phyloP scores from a whole-genome alignment of 2,888 invertebrate species.

The Quadriops clusia region DNA sequence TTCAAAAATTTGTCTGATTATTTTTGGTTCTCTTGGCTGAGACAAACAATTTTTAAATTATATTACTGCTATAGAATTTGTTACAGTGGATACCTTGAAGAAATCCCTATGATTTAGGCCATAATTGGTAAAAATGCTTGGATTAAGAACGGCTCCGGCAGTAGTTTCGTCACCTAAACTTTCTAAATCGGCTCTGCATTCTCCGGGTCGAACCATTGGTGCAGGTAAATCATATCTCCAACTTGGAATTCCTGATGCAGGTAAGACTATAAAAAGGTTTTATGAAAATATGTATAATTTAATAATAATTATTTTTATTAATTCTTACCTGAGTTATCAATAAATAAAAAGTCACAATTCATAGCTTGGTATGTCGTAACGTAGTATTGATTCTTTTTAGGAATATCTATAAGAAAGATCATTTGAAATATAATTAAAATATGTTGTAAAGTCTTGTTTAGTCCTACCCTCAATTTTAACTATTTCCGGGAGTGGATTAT shows the following conservation, averaged over 20 bases:
- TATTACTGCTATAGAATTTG: slow-evolving; percentile 3
- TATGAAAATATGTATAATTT: slow-evolving; percentile 4
- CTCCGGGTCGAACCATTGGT: slow-evolving; percentile 23
- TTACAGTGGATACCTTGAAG: slow-evolving; percentile 25
- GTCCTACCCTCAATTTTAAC: slow-evolving; percentile 35
- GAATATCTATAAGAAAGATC: slow-evolving; percentile 28
- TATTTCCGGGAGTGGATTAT: slow-evolving; percentile 33
- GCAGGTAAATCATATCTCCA: slow-evolving; percentile 23
- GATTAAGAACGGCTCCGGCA: slow-evolving; percentile 31
- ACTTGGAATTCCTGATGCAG: slow-evolving; percentile 26
- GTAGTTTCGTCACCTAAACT: slow-evolving; percentile 29
- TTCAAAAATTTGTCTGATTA: slow-evolving; percentile 41
- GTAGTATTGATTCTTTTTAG: slow-evolving; percentile 25
- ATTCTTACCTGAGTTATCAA: slow-evolving; percentile 27
- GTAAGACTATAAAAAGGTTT: slow-evolving; percentile 17
- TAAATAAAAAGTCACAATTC: slow-evolving; percentile 24
- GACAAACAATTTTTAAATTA: slow-evolving; percentile 12
- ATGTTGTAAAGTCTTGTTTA: slow-evolving; percentile 3
- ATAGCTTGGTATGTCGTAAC: slow-evolving; percentile 26
- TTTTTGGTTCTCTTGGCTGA: slow-evolving; percentile 27
- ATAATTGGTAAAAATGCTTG: slow-evolving; percentile 36
- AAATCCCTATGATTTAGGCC: slow-evolving; percentile 35
- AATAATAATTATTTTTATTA: slow-evolving; percentile 2
- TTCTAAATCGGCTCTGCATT: slow-evolving; percentile 26
- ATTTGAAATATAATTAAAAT: slow-evolving; percentile 1